These are phyloP conservation scores for Falco punctatus DNA, from an alignment of 2,113 vertebrate species.

Conservation along the genomic window DNA sequence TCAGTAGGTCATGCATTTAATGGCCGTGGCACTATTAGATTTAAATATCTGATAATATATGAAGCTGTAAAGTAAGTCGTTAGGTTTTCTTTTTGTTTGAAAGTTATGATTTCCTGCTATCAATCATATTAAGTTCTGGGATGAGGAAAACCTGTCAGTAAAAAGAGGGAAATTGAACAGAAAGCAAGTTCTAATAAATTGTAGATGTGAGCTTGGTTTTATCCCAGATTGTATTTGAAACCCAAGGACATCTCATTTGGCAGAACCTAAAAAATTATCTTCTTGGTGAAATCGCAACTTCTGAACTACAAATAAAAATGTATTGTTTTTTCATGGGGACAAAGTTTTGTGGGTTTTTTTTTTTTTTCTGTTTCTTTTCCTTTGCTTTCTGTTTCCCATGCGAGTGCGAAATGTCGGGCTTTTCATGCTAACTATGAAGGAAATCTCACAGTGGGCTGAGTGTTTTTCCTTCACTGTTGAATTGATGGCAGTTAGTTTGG, in stretches of 20 bases:
- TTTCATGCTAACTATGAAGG: background rate
- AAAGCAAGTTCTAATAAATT: background rate
- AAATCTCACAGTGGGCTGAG: background rate
- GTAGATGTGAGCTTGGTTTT: background rate
- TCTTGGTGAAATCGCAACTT: background rate
- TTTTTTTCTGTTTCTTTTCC: rapidly evolving
- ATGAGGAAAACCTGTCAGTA: background rate
- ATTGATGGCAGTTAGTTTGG: background rate
- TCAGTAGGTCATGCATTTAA: background rate
- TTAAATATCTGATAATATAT: background rate
- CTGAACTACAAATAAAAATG: background rate
- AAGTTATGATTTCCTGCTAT: background rate
- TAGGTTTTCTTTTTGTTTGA: background rate
- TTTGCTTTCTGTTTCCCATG: background rate
- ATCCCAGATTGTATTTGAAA: background rate
- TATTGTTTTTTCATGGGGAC: background rate
- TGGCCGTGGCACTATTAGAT: background rate
- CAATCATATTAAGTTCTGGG: background rate
- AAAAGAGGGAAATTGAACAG: background rate
- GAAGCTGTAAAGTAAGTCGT: background rate
- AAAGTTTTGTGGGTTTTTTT: background rate
- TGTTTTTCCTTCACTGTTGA: background rate
- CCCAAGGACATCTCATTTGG: background rate
- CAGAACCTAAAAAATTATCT: background rate
- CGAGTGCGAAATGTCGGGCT: background rate